Evolutionary conservation across 2,113 vertebrate genomes (phyloP).

Genomic region (Equus quagga): DNA sequence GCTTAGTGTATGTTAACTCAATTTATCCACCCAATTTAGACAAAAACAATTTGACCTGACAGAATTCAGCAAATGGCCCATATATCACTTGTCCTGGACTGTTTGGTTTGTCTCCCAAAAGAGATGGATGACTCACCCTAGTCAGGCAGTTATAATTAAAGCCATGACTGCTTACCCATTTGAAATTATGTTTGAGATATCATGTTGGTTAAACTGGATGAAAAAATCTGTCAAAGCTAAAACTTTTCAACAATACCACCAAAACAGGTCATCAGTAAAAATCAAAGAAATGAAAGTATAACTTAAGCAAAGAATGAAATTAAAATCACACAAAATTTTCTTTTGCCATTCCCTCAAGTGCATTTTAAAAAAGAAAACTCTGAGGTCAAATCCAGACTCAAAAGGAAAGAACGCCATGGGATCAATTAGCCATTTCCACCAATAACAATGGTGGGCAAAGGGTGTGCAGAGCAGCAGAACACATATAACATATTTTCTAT

Average conservation of each 20-base stretch:
- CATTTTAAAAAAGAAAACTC: neutral
- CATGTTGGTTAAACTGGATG: conserved; percentile 19
- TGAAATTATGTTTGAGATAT: conserved; percentile 40
- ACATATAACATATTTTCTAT: neutral
- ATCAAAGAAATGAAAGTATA: neutral
- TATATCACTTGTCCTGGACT: neutral
- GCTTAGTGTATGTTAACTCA: neutral
- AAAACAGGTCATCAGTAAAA: conserved; percentile 34
- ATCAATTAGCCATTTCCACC: neutral
- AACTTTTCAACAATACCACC: neutral
- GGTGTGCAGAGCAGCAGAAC: neutral
- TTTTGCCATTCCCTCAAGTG: neutral
- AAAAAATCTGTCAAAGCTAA: conserved; percentile 10
- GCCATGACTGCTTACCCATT: neutral
- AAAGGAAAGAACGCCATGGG: neutral
- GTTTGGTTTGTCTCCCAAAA: neutral
- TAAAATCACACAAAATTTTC: conserved; percentile 17
- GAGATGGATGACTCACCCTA: neutral
- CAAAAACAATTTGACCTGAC: neutral
- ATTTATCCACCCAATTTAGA: neutral
- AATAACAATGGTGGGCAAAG: neutral
- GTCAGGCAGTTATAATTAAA: neutral
- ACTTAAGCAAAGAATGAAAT: conserved; percentile 4
- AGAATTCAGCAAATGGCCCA: neutral
- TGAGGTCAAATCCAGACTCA: neutral